Evolutionary conservation across 2,888 invertebrate genomes (phyloP), one percentile per base, ranked within the genome.

Genomic region (Mechanitis mazaeus): DNA sequence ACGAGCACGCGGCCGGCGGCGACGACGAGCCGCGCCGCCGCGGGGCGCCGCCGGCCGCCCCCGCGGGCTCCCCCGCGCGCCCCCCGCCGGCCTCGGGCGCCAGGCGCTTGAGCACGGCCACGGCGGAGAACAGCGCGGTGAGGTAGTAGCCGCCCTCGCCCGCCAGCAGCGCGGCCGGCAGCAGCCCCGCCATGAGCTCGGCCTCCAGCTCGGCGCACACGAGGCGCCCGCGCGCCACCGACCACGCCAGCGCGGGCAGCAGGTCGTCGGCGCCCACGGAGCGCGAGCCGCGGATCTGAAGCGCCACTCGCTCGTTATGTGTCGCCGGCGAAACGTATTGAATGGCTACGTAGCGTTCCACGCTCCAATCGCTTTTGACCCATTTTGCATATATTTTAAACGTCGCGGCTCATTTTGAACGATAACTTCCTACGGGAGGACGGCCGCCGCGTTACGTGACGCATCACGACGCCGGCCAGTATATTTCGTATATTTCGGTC

Each of bases 141-240:
- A 98, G 92, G 81, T 98, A 98, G 85, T 98, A 98, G 3, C 97
- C 97, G 0, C 97, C 97, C 80, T 98, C 98, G 3, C 98, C 98
- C 0, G 95, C 95, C 56, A 97, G 91, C 58, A 98, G 85, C 0
- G 97, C 96, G 1, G 97, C 96, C 64, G 98, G 98, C 45, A 98
- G 90, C 47, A 99, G 91, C 2, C 95, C 97, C 91, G 97, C 97
- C 97, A 98, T 98, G 80, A 97, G 96, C 79, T 98, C 97, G 0
- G 97, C 97, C 81, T 98, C 98, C 62, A 98, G 93, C 87, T 98
- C 98, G 0, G 97, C 98, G 42, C 96, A 95, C 6, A 98, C 95
- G 73, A 97, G 94, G 45, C 96, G 95, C 71, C 96, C 95, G 67
- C 96, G 95, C 1, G 97, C 96, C 69, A 98, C 91, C 9, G 97